Conservation (phyloP, 2,797 vertebrate species). For the Hippocampus kuda region DNA sequence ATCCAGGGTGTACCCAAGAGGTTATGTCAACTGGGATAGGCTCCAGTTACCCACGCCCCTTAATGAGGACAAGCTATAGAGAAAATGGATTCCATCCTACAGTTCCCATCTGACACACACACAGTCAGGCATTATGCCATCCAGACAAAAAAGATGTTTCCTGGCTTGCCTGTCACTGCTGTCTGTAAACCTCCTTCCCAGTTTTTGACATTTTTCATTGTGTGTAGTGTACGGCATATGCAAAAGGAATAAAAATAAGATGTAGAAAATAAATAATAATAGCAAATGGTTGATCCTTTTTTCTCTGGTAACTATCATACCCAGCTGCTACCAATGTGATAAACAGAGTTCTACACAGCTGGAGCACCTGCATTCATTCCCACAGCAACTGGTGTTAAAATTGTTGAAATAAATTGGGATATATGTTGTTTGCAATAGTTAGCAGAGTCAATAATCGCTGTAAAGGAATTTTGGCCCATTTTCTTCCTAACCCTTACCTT, state of each 20-base stretch:
- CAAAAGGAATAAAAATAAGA: neutral
- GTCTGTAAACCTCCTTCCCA: neutral
- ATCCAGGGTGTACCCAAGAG: neutral
- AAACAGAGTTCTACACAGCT: conserved; percentile 18
- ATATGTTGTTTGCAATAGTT: no score
- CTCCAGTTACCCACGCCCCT: neutral
- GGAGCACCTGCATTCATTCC: conserved; percentile 19
- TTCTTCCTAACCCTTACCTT: no score
- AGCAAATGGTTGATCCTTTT: conserved; percentile 31
- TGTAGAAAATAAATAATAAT: conserved; percentile 37
- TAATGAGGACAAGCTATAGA: no score
- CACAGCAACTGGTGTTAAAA: conserved; percentile 15
- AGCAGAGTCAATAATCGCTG: no score
- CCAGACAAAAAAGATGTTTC: conserved; percentile 24
- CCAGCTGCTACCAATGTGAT: conserved; percentile 19
- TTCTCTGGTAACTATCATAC: neutral
- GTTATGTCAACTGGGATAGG: neutral
- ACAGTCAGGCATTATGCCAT: conserved; percentile 30
- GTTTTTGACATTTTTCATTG: neutral
- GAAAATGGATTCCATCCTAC: conserved; percentile 3
- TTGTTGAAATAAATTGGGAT: conserved; percentile 37
- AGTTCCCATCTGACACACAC: conserved; percentile 29
- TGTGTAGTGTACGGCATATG: neutral
- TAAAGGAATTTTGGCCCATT: no score
- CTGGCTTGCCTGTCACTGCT: neutral